Evolutionary conservation across 2,888 invertebrate genomes (phyloP).

Genomic region (Drosophila trichaetosa): DNA sequence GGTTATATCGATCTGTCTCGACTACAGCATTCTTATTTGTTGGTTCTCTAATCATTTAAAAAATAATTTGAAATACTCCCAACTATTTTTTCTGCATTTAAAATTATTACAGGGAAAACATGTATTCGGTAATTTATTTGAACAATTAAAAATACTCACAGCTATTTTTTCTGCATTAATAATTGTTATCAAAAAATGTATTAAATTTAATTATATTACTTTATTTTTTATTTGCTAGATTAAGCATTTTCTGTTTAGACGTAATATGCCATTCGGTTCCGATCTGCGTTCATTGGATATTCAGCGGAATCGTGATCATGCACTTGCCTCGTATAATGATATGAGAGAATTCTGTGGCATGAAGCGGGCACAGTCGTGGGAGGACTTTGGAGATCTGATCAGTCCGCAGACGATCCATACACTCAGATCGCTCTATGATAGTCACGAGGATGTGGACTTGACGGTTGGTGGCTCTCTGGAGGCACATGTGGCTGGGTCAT

Average conservation of each 20-base stretch:
- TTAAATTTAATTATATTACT: background rate
- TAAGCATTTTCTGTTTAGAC: conserved; percentile 89
- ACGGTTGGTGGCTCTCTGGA: conserved; percentile 94
- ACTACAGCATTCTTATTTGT: too few relatives aligned
- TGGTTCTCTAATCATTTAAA: too few relatives aligned
- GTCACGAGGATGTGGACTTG: conserved; percentile 93
- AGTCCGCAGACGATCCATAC: conserved; percentile 87
- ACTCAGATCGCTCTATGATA: conserved; percentile 88
- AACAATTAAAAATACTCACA: background rate
- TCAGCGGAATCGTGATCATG: conserved; percentile 95
- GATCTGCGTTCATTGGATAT: conserved; percentile 93
- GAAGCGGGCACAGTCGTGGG: conserved; percentile 88
- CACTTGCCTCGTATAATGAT: conserved; percentile 91
- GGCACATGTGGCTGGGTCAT: conserved; percentile 90
- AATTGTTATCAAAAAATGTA: background rate
- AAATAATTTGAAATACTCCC: background rate
- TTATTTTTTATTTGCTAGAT: conserved; percentile 85
- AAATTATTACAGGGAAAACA: background rate
- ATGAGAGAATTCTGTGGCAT: conserved; percentile 92
- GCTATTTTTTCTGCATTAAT: background rate
- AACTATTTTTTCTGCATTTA: background rate
- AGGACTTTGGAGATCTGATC: conserved; percentile 90
- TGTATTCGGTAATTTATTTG: too few relatives aligned
- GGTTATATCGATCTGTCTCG: too few relatives aligned
- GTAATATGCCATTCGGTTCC: conserved; percentile 90